phyloP scores from a whole-genome alignment of 2,888 invertebrate species.

The Catocala nupta region DNA sequence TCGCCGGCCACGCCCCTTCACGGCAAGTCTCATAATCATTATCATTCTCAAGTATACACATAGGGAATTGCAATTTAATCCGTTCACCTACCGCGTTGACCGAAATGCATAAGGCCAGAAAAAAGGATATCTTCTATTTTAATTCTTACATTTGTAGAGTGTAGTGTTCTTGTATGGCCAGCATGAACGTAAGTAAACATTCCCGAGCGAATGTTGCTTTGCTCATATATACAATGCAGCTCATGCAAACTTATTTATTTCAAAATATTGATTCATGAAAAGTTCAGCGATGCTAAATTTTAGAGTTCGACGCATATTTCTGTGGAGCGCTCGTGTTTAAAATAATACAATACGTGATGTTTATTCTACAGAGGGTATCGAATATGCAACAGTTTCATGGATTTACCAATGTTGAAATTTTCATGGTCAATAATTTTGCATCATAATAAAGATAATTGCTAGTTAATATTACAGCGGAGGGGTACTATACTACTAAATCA shows the following conservation, averaged over 20 bases:
- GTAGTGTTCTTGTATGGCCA: constrained; percentile 74
- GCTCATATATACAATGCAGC: constrained; percentile 82
- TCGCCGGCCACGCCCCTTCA: constrained; percentile 82
- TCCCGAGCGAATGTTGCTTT: constrained; percentile 67
- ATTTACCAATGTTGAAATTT: constrained; percentile 10
- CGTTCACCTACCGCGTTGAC: constrained; percentile 40
- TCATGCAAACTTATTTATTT: constrained; percentile 72
- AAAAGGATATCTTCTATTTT: constrained; percentile 26
- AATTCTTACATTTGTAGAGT: constrained; percentile 63
- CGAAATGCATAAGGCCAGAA: constrained; percentile 28
- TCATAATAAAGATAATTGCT: constrained; percentile 24
- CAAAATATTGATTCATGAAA: constrained; percentile 48
- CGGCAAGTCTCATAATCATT: constrained; percentile 82
- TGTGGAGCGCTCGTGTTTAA: constrained; percentile 2
- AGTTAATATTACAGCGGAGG: constrained; percentile 59
- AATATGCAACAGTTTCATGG: background rate
- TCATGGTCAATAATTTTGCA: constrained; percentile 24
- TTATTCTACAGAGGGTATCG: background rate
- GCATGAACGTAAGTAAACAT: constrained; percentile 59
- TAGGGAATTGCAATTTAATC: constrained; percentile 44
- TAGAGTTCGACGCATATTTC: constrained; percentile 36
- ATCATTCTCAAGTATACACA: constrained; percentile 61
- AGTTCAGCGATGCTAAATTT: constrained; percentile 36
- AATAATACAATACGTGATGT: no score
- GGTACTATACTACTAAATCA: constrained; percentile 87